Evolutionary conservation across 2,888 invertebrate genomes (phyloP), one percentile per base, ranked within the genome.

Genomic region (Acleris laterana): DNA sequence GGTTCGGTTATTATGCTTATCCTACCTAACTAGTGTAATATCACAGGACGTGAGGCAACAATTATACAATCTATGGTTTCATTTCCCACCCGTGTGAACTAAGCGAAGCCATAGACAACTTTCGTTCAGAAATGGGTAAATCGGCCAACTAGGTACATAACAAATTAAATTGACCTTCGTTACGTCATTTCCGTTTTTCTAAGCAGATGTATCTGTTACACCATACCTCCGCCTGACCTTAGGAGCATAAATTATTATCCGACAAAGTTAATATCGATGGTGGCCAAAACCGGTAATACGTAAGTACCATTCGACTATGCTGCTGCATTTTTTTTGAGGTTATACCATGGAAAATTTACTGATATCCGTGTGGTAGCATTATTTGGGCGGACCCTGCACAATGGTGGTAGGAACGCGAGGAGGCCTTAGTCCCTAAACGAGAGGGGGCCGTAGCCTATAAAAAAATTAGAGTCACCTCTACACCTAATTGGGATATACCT

Each of bases 101-200:
- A n/a, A 57, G 50, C 32, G 22, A 44, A 38, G 48, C 25, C 52
- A 42, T 22, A 55, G 42, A 49, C 64, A 60, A 59, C 52, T 59
- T 59, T 59, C 53, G 48, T 55, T 64, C 28, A 52, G n/a, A 60
- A 28, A 64, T 60, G 6, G 64, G 64, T 55, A 59, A 59, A 19
- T 49, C 38, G 59, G 59, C 48, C 64, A 28, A 44, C 51, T 46
- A 42, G 53, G 17, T 50, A 48, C 17, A 55, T 38, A 19, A 38
- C 38, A 13, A 38, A 38, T 38, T 38, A 38, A 38, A 13, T 42
- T 49, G 59, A 53, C 64, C 59, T 60, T 64, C 64, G 49, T 52
- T 53, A 44, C 53, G 53, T 64, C 53, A 64, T 48, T 53, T 64
- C 64, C 59, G 59, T 60, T 60, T 60, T 60, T 20, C 53, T 64